A percentile compares a stretch with the other conserved stretches of the same genome.
These are phyloP conservation scores for Hesperophylax magnus DNA, from an alignment of 1,140 invertebrate genomes.

Conservation along the genomic window DNA sequence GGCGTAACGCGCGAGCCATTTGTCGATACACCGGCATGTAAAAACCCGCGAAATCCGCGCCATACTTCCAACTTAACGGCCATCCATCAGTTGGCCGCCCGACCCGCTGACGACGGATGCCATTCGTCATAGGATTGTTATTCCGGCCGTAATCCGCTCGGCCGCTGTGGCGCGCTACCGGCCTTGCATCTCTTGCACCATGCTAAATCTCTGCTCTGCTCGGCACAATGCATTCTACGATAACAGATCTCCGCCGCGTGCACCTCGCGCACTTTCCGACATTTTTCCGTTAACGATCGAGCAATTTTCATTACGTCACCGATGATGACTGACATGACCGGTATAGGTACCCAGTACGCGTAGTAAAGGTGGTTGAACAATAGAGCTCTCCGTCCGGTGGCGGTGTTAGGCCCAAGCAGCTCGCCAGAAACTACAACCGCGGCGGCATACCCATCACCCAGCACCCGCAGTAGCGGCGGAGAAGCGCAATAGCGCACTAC, in stretches of 20 bases:
- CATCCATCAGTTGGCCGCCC: constrained; percentile 12
- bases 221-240: constrained; percentile 26
- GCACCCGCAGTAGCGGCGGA: neutral
- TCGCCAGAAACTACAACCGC: neutral
- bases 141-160: neutral
- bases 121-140: constrained; percentile 6
- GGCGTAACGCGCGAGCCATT: constrained; percentile 38
- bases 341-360: neutral
- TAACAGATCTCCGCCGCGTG: neutral
- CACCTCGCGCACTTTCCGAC: neutral
- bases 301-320: constrained; percentile 1
- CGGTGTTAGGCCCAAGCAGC: too few species aligned
- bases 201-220: neutral
- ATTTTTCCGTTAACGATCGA: neutral
- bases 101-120: neutral
- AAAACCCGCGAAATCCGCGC: constrained; percentile 37
- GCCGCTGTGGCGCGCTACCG: neutral
- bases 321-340: neutral
- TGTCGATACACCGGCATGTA: constrained; percentile 37
- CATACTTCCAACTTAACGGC: neutral
- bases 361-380: neutral
- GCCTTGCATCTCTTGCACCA: constrained; percentile 30
- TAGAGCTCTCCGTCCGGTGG: neutral
- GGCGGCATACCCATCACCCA: neutral
- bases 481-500: too few species aligned